phyloP scores from a whole-genome alignment of 2,113 vertebrate species.

The Saguinus imperator region DNA sequence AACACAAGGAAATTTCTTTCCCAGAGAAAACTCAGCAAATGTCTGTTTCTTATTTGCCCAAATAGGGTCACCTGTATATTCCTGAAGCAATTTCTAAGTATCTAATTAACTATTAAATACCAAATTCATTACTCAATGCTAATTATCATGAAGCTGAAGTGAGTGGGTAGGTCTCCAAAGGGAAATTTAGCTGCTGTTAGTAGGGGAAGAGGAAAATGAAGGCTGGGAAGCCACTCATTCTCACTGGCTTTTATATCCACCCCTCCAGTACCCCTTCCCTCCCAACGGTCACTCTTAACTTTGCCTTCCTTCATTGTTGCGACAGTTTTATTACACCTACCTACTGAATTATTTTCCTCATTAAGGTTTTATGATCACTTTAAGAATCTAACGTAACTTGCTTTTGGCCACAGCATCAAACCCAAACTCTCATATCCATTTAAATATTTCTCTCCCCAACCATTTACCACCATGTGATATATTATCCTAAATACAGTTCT shows the following conservation, averaged over 20 bases:
- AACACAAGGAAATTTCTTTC: background rate
- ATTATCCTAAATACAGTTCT: background rate
- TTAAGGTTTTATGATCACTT: background rate
- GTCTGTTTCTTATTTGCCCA: background rate
- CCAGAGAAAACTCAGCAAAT: background rate
- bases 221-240: background rate
- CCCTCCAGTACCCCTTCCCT: accelerated
- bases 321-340: background rate
- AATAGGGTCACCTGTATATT: background rate
- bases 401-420: background rate
- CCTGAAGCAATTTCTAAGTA: background rate
- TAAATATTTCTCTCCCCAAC: background rate
- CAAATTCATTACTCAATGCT: background rate
- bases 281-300: background rate
- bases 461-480: background rate
- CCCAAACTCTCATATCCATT: background rate
- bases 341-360: background rate
- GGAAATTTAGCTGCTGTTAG: background rate
- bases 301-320: background rate
- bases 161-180: background rate
- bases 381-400: background rate
- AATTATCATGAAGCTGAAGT: background rate
- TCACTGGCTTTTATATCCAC: background rate
- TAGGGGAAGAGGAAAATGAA: background rate
- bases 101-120: background rate